Base-by-base conservation (phyloP, 2,888 invertebrate species). In the Pheosia tremula region DNA sequence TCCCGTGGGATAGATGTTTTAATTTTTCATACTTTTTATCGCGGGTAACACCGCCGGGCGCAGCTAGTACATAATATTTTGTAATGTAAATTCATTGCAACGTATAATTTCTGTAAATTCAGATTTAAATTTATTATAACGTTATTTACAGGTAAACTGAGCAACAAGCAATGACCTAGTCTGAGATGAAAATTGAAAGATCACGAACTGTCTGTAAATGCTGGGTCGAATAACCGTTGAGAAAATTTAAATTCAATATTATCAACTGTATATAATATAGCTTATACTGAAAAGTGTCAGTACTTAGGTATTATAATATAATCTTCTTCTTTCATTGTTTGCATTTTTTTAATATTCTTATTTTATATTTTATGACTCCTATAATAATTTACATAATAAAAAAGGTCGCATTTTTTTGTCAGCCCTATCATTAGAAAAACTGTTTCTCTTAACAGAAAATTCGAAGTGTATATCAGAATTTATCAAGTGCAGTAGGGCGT, bases 401-500 rank as follows among this genome's bases (percentile, higher is more conserved):
- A 8, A 43, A 43, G 8, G 4, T 47, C 4, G 10, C 11, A 11
- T 5, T 11, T 47, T 1, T 11, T 47, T 1, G 63, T 57, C 68
- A 74, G 57, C 76, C 76, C 70, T 73, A 59, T 2, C 10, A 10
- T 47, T 6, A 24, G 4, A 13, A 65, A 62, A 53, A 54, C 55
- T 37, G 37, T 50, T 60, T 62, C 10, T 57, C 56, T 41, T 9
- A 53, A 66, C 56, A 37, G 55, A 71, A 73, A 65, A 62, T 65
- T 63, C 4, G 43, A 64, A 66, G 58, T 62, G 45, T 58, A 60
- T 72, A 67, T 75, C 64, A 64, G 68, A 79, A 75, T 76, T 77
- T 74, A 77, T 76, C 71, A 74, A 76, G 74, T 66, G 75, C 79
- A 85, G 80, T 83, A 79, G 82, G 75, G 76, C 82, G 79, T 84